phyloP scores from a whole-genome alignment of 2,113 vertebrate species.

The Suncus etruscus region DNA sequence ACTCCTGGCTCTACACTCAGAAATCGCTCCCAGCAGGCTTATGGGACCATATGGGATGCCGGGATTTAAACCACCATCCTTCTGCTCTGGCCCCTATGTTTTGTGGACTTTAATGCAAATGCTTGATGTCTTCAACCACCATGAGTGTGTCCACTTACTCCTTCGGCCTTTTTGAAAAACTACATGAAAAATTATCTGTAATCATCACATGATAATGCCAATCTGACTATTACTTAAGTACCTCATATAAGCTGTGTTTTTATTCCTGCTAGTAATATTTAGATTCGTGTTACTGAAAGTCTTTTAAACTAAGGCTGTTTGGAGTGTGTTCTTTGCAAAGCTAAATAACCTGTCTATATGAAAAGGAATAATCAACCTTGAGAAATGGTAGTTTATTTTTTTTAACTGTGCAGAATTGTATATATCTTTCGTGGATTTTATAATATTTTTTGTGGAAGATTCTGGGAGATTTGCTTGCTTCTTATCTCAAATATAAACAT shows the following conservation, averaged over 20 bases:
- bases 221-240: not conserved
- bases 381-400: not conserved
- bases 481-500: not conserved
- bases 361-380: not conserved
- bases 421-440: not conserved
- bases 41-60: no score
- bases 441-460: not conserved
- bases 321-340: not conserved
- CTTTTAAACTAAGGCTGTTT: not conserved
- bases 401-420: not conserved
- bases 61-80: no score
- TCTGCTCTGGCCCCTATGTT: no score
- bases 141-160: not conserved
- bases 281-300: conserved; percentile 7
- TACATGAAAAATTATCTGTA: not conserved
- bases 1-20: no score
- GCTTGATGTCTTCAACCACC: no score
- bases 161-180: not conserved
- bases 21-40: no score
- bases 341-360: not conserved
- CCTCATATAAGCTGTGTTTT: conserved; percentile 20
- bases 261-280: conserved; percentile 20
- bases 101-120: no score
- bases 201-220: not conserved
- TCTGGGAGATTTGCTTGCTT: not conserved